A percentile compares a stretch with the other conserved stretches of the same genome.
Conservation (phyloP, 2,888 invertebrate species). For the Acanthosepion pharaonis region DNA sequence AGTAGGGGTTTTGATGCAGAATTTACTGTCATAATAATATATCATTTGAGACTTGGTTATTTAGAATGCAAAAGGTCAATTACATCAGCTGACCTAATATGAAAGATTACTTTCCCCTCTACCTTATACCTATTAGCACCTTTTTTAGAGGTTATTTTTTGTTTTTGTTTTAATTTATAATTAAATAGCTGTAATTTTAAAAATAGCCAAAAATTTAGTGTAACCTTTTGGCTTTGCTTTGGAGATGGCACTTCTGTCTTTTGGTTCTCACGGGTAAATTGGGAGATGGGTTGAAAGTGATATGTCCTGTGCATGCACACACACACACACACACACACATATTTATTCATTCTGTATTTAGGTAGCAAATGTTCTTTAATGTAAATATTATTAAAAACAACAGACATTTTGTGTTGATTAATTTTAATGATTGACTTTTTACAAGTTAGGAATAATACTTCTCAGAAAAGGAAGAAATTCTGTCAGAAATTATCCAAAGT, state of each 20-base stretch:
- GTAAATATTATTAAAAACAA: too few relatives aligned
- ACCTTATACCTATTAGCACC: not conserved
- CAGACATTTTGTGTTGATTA: too few relatives aligned
- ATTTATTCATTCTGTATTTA: not conserved
- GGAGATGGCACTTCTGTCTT: not conserved
- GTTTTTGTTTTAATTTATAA: not conserved
- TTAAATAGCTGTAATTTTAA: not conserved
- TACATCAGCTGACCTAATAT: not conserved
- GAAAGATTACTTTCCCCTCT: not conserved
- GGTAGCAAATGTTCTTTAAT: too few relatives aligned
- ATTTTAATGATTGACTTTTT: too few relatives aligned
- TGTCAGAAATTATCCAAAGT: too few relatives aligned
- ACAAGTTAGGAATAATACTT: too few relatives aligned
- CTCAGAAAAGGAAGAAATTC: too few relatives aligned
- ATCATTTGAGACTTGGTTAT: not conserved
- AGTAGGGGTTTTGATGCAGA: not conserved
- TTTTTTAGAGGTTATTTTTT: not conserved
- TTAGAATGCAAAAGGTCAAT: not conserved
- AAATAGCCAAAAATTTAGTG: not conserved
- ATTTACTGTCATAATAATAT: slow-evolving; percentile 14
- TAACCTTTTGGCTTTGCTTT: not conserved
- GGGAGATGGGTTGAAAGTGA: not conserved
- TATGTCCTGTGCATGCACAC: not conserved
- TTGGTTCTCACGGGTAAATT: not conserved
- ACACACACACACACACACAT: not conserved